Conservation (phyloP, 2,113 vertebrate species). For the Labeo rohita region DNA sequence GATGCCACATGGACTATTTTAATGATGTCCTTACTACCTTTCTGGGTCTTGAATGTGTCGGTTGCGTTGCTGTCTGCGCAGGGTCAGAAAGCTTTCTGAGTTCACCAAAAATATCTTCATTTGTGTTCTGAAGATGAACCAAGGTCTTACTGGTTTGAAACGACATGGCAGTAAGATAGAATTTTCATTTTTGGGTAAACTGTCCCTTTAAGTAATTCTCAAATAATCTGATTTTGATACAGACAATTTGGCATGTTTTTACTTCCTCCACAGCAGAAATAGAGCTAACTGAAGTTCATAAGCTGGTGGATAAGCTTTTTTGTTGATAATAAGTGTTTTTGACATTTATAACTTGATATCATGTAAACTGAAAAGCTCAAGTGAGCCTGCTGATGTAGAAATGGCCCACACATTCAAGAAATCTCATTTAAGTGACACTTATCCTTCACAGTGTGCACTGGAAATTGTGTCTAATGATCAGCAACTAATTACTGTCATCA, state of each 20-base stretch:
- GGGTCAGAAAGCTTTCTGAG: too few relatives aligned
- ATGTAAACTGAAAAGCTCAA: neutral
- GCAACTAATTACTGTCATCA: neutral
- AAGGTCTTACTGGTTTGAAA: too few relatives aligned
- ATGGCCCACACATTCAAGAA: neutral
- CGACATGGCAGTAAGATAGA: too few relatives aligned
- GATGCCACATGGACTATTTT: too few relatives aligned
- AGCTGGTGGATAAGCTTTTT: neutral
- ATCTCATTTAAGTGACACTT: neutral
- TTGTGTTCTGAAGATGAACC: too few relatives aligned
- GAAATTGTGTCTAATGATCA: conserved; percentile 6
- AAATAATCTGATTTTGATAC: neutral
- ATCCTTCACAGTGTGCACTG: neutral
- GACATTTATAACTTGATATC: neutral
- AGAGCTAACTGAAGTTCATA: neutral
- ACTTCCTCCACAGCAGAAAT: neutral
- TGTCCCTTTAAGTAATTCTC: neutral
- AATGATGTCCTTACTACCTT: too few relatives aligned
- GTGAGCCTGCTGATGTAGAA: neutral
- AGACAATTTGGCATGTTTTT: neutral
- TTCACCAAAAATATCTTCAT: too few relatives aligned
- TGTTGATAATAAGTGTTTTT: neutral
- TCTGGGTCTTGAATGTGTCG: too few relatives aligned
- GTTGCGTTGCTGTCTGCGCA: too few relatives aligned
- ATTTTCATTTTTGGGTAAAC: too few relatives aligned